These are phyloP conservation scores for Drosophila teissieri DNA, from an alignment of 1,140 invertebrate species.

Conservation along the genomic window DNA sequence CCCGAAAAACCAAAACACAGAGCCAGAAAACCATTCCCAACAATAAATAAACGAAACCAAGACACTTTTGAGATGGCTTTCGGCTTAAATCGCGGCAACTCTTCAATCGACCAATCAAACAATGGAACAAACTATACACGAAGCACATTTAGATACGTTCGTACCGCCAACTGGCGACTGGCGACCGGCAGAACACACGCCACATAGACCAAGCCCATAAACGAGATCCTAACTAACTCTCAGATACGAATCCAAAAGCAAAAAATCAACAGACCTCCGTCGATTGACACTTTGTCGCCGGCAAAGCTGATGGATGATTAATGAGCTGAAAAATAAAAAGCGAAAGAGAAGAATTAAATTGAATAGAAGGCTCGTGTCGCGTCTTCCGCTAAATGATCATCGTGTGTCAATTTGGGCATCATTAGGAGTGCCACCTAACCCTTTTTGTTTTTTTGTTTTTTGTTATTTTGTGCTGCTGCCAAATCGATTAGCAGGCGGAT, in stretches of 20 bases:
- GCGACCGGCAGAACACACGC: conserved; percentile 56
- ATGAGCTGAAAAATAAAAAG: conserved; percentile 54
- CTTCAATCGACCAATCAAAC: conserved; percentile 77
- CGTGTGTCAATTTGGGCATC: conserved; percentile 81
- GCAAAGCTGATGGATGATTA: conserved; percentile 74
- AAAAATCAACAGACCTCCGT: conserved; percentile 18
- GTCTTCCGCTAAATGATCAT: conserved; percentile 75
- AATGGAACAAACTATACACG: conserved; percentile 51
- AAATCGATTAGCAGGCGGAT: conserved; percentile 82
- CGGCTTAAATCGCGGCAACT: conserved; percentile 56
- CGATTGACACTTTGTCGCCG: conserved; percentile 72
- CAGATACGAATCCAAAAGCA: conserved; percentile 10
- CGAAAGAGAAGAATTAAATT: conserved; percentile 17
- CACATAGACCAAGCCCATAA: conserved; percentile 59
- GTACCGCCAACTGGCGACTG: conserved; percentile 19
- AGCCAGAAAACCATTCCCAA: conserved; percentile 23
- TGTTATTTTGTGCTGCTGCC: conserved; percentile 49
- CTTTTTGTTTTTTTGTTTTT: conserved; percentile 44
- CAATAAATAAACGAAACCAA: conserved; percentile 26
- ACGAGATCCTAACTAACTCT: conserved; percentile 51
- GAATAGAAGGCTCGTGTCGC: conserved; percentile 63
- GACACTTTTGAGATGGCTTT: conserved; percentile 73
- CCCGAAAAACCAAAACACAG: not conserved
- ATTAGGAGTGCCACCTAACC: conserved; percentile 70
- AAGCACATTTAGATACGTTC: conserved; percentile 41